A percentile compares a stretch with the other conserved stretches of the same genome.
Evolutionary conservation across 2,113 vertebrate species (phyloP).

Genomic region (Anoura caudifer): DNA sequence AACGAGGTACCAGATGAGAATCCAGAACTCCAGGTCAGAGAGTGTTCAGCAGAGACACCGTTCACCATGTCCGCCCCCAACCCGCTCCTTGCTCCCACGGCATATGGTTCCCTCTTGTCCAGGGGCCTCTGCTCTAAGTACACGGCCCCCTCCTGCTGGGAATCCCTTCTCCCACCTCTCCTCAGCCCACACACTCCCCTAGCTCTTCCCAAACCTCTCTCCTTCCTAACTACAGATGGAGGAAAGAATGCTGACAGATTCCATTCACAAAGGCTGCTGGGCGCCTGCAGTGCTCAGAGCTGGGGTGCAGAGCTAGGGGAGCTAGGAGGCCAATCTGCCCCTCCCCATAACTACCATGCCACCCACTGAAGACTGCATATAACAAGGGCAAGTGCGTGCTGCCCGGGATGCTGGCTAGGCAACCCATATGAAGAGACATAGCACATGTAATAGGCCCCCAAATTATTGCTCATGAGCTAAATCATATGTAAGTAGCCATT

Average conservation of each 20-base stretch:
- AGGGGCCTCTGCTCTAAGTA: neutral
- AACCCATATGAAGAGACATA: neutral
- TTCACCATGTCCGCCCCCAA: neutral
- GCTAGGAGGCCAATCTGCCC: neutral
- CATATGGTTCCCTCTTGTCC: too few relatives aligned
- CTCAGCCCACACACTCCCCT: neutral
- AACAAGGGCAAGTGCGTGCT: neutral
- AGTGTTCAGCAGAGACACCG: neutral
- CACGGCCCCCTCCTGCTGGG: neutral
- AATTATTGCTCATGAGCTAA: neutral
- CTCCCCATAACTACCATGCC: too few relatives aligned
- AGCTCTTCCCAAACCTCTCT: neutral
- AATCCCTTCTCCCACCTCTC: neutral
- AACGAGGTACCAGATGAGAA: accelerated
- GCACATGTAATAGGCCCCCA: neutral
- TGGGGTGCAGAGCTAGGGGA: neutral
- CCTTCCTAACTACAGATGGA: neutral
- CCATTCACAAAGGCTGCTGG: neutral
- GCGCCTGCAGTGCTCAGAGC: neutral
- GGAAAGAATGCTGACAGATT: accelerated
- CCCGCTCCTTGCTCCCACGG: too few relatives aligned
- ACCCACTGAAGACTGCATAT: neutral
- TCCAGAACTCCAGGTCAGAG: neutral
- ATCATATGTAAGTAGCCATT: neutral
- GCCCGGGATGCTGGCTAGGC: neutral